Conservation (phyloP, 1,140 invertebrate genomes). For the Yoshiicerus persimilis region DNA sequence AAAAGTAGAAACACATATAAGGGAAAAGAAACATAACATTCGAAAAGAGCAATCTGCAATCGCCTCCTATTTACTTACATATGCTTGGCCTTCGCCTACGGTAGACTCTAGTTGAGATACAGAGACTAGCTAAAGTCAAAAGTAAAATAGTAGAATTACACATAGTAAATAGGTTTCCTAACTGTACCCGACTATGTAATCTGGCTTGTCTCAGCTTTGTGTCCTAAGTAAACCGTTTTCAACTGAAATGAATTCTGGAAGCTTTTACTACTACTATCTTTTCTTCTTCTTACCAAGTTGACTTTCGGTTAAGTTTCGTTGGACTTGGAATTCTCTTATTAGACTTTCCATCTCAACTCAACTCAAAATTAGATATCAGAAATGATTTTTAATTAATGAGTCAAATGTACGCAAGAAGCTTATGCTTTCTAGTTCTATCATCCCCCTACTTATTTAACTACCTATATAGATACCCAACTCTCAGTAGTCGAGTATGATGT, state of each 20-base stretch:
- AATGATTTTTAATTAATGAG: neutral
- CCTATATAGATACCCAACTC: neutral
- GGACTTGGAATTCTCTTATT: neutral
- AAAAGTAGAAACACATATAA: neutral
- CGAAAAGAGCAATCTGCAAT: neutral
- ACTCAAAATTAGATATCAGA: neutral
- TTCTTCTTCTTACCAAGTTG: neutral
- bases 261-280: conserved; percentile 23
- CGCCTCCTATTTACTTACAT: neutral
- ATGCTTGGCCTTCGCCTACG: neutral
- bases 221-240: neutral
- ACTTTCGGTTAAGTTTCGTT: neutral
- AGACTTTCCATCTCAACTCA: neutral
- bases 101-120: neutral
- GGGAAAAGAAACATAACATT: neutral
- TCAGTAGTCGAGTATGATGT: too few species aligned
- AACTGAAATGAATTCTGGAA: neutral
- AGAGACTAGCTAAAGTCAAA: neutral
- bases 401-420: neutral
- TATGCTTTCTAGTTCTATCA: neutral
- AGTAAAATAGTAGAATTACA: neutral
- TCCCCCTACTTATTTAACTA: neutral
- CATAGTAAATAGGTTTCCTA: neutral
- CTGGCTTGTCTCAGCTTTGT: neutral
- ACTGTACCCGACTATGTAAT: neutral